phyloP scores from a whole-genome alignment of 2,113 vertebrate genomes.

The Syrmaticus mikado region DNA sequence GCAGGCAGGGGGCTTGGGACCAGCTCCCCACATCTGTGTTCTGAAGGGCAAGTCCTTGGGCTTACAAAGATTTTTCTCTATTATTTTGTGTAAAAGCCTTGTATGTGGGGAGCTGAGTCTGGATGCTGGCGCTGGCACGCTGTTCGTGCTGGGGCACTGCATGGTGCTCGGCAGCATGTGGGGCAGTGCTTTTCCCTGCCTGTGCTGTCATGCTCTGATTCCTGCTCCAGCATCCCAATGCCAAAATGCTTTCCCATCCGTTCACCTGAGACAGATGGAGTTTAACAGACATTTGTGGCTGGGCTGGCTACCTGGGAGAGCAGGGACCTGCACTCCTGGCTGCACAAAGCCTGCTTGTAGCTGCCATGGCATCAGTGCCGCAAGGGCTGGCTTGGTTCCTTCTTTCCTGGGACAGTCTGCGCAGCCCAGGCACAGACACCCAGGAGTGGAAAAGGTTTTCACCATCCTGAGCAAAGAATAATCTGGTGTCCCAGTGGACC shows the following conservation, averaged over 20 bases:
- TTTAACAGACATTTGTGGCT: background rate
- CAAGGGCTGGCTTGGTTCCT: background rate
- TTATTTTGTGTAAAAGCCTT: background rate
- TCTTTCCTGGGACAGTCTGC: background rate
- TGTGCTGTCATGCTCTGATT: background rate
- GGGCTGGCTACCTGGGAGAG: background rate
- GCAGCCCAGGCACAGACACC: background rate
- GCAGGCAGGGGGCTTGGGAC: background rate
- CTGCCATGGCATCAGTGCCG: background rate
- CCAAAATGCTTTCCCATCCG: background rate
- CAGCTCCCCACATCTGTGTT: rapidly evolving
- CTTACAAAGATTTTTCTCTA: background rate
- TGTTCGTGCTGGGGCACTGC: background rate
- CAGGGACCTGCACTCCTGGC: background rate
- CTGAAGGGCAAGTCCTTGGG: background rate
- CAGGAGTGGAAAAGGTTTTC: background rate
- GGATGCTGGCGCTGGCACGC: background rate
- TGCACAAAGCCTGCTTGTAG: background rate
- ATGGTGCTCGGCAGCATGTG: background rate
- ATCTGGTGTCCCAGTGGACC: rapidly evolving
- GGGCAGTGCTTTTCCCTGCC: background rate
- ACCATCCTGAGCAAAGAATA: background rate
- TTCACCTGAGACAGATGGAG: background rate
- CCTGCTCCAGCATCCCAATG: background rate
- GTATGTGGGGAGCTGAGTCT: rapidly evolving